phyloP scores from a whole-genome alignment of 2,888 invertebrate genomes.

The Pyrgus malvae region DNA sequence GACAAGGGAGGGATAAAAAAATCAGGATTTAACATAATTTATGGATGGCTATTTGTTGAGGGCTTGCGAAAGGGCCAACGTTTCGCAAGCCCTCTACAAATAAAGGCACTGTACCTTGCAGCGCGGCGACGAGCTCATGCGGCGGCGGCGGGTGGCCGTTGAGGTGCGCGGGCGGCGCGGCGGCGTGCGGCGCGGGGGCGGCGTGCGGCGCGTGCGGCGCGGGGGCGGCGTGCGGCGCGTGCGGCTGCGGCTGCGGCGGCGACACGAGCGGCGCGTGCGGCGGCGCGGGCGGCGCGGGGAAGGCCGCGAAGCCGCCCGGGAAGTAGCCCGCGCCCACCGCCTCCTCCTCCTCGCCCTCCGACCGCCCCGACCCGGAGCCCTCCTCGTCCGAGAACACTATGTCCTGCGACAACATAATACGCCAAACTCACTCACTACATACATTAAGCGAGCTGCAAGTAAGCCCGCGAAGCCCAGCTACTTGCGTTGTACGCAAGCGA shows the following conservation, averaged over 20 bases:
- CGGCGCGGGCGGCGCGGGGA: conserved; percentile 61
- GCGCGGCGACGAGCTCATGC: conserved; percentile 48
- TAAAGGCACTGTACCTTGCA: conserved; percentile 60
- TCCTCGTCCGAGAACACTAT: conserved; percentile 84
- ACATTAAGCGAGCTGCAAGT: too few relatives aligned
- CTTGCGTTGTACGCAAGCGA: too few relatives aligned
- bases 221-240: background rate
- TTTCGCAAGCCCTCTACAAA: too few relatives aligned
- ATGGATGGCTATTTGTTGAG: too few relatives aligned
- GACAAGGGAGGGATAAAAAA: too few relatives aligned
- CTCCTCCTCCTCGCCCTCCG: conserved; percentile 86
- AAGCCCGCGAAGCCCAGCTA: too few relatives aligned
- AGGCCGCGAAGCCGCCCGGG: conserved; percentile 45
- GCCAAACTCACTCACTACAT: background rate
- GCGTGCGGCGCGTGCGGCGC: conserved; percentile 8
- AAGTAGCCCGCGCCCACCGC: conserved; percentile 44
- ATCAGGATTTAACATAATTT: too few relatives aligned
- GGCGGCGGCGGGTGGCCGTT: conserved; percentile 42
- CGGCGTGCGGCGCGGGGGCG: conserved; percentile 42
- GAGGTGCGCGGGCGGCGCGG: conserved; percentile 46
- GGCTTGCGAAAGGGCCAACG: too few relatives aligned
- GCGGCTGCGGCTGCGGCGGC: conserved; percentile 40
- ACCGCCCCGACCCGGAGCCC: conserved; percentile 75
- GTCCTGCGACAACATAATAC: conserved; percentile 52
- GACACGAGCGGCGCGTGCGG: conserved; percentile 52